Conservation (phyloP, 2,888 invertebrate species). For the Heliconius erato region DNA sequence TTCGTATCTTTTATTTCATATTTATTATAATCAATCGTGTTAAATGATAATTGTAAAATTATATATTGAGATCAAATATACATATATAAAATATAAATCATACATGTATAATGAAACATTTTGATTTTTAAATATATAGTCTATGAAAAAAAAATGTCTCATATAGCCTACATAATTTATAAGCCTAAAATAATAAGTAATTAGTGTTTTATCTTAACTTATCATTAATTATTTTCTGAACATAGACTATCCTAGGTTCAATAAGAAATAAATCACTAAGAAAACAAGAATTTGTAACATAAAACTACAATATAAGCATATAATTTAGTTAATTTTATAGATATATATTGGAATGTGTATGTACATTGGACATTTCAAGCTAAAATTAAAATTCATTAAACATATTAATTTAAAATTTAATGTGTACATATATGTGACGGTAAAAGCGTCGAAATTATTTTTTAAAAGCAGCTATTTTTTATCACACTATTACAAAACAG, state of each 20-base stretch:
- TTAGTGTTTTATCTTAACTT: not conserved
- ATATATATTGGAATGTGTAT: constrained; percentile 14
- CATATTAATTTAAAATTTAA: not conserved
- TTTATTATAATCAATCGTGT: no score
- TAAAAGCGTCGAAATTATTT: no score
- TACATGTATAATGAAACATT: not conserved
- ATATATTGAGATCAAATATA: not conserved
- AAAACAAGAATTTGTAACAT: not conserved
- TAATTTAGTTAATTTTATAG: not conserved
- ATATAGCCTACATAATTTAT: not conserved
- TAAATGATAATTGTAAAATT: not conserved
- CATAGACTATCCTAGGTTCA: not conserved
- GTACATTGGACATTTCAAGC: not conserved
- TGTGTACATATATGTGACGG: not conserved
- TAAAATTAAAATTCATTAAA: not conserved
- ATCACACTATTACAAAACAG: not conserved
- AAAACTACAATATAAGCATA: not conserved
- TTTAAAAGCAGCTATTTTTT: no score
- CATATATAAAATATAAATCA: not conserved
- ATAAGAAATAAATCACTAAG: not conserved
- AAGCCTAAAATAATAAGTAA: not conserved
- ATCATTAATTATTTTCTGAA: not conserved
- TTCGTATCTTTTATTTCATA: no score
- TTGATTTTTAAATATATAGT: not conserved
- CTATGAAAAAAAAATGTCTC: not conserved